These are phyloP conservation scores for Paguma larvata DNA, from an alignment of 2,797 vertebrate species.

Conservation along the genomic window DNA sequence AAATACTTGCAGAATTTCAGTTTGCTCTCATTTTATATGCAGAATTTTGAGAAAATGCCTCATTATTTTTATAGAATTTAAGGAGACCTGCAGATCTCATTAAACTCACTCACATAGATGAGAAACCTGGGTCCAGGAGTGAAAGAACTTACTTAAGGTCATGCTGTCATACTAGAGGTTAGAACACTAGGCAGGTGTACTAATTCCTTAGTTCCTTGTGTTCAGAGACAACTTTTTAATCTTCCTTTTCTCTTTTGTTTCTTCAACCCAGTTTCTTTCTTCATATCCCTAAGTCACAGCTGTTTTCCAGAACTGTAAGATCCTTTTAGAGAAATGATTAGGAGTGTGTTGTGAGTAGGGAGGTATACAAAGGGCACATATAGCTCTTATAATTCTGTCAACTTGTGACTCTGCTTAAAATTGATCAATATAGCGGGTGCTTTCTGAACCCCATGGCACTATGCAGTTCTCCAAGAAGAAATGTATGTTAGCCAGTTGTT, in stretches of 20 bases:
- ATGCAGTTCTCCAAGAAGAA: not conserved
- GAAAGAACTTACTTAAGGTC: not conserved
- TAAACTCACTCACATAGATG: not conserved
- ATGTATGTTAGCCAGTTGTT: not conserved
- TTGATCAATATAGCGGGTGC: not conserved
- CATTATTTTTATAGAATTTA: not conserved
- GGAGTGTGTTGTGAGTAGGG: not conserved
- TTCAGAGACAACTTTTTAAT: not conserved
- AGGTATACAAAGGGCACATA: not conserved
- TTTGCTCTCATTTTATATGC: not conserved
- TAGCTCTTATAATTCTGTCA: not conserved
- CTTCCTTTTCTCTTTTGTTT: constrained; percentile 9
- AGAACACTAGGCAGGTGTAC: not conserved
- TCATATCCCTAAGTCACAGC: not conserved
- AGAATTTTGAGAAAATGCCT: constrained; percentile 15
- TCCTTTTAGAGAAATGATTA: not conserved
- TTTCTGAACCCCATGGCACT: not conserved
- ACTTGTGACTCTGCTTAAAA: not conserved
- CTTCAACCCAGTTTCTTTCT: not conserved
- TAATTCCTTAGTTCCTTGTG: not conserved
- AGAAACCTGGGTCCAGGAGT: not conserved
- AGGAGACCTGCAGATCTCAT: not conserved
- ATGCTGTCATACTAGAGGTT: not conserved
- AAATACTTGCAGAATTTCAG: not conserved
- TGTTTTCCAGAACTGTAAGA: constrained; percentile 41